Evolutionary conservation across 2,888 invertebrate species (phyloP), one percentile per base, ranked within the genome.

Genomic region (Pseudanteris insignis): DNA sequence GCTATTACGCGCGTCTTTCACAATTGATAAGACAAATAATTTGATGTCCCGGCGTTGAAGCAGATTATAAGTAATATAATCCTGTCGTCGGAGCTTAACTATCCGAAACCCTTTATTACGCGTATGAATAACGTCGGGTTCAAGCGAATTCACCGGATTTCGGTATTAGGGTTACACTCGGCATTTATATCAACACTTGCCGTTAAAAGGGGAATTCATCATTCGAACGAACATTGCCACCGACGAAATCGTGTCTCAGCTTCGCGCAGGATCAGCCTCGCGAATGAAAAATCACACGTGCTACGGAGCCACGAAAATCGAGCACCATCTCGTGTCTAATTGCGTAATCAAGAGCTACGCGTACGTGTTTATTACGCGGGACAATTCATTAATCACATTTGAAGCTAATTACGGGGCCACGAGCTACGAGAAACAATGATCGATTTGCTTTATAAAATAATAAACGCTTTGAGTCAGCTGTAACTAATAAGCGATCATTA

Each of bases 401-500:
- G 14, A 18, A 10, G 41, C 25, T 37, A 44, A 37, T 44, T 30
- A 37, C 36, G 36, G 18, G 6, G 18, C 3, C 18, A 6, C 18
- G 18, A 18, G 6, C 18, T 29, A 18, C 10, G 9, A 8, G 43
- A 28, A 37, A 30, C 15, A 43, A 37, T 53, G 30, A 43, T 44
- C 44, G 30, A 32, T 44, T 36, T 36, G 12, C 33, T 15, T 24
- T 29, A 36, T 51, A 44, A 44, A 54, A 54, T 44, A 53, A 53
- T 51, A 40, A 47, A 41, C 33, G 33, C 18, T 36, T 15, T 34
- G 29, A 47, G 47, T 55, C 55, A 55, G 47, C 55, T 55, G 46
- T 34, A 41, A 33, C 41, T 59, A 51, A 59, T 59, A 59, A 59
- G 44, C 30, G 59, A 59, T 53, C 53, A 47, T 53, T 59, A 59